A percentile compares a stretch with the other conserved stretches of the same genome.
These are phyloP conservation scores for Meteorus colon DNA, from an alignment of 2,888 invertebrate genomes.

Conservation along the genomic window DNA sequence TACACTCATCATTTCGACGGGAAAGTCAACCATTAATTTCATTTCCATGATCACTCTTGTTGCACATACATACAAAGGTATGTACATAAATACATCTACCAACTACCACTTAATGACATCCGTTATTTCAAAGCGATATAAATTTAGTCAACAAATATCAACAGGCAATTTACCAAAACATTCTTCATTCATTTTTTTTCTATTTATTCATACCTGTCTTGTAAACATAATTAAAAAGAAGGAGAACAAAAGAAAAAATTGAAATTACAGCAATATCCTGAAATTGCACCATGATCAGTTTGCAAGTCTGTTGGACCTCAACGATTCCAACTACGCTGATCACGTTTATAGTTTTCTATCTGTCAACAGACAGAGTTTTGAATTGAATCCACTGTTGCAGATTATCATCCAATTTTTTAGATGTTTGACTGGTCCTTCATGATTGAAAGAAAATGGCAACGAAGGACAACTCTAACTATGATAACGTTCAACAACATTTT, in stretches of 20 bases:
- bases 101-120: neutral
- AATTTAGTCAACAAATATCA: slow-evolving; percentile 4
- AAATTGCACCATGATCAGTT: slow-evolving; percentile 13
- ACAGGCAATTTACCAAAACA: neutral
- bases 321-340: neutral
- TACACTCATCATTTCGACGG: neutral
- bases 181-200: neutral
- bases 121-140: slow-evolving; percentile 10
- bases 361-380: neutral
- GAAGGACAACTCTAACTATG: too few species aligned
- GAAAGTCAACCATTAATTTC: slow-evolving; percentile 4
- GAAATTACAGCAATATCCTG: slow-evolving; percentile 25
- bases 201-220: slow-evolving; percentile 6
- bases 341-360: too few species aligned
- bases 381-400: too few species aligned
- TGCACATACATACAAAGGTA: neutral
- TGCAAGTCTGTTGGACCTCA: slow-evolving; percentile 22
- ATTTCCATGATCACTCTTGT: slow-evolving; percentile 2
- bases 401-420: too few species aligned
- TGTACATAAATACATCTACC: neutral
- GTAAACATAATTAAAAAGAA: neutral
- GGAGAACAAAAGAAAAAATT: neutral
- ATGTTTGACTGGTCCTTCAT: neutral
- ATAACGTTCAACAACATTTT: too few species aligned
- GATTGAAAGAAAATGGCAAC: neutral